Evolutionary conservation across 2,113 vertebrate species (phyloP).

Genomic region (Serranochromis macrocephalus): DNA sequence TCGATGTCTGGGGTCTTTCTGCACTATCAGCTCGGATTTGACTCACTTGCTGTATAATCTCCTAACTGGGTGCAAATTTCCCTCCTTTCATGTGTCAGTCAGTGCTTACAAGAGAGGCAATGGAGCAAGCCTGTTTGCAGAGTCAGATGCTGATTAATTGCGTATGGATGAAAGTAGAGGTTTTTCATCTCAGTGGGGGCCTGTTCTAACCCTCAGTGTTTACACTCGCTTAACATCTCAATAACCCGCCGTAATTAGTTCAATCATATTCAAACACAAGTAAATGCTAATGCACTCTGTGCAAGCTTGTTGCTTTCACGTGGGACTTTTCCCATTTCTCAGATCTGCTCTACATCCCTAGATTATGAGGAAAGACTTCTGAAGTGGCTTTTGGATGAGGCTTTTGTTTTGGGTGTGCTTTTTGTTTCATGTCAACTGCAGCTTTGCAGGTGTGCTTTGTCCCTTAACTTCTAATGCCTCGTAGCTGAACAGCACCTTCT

Average conservation of each 20-base stretch:
- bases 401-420: slow-evolving; percentile 48
- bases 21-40: neutral
- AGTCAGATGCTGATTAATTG: slow-evolving; percentile 61
- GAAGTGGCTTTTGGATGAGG: slow-evolving; percentile 50
- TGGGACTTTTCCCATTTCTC: slow-evolving; percentile 63
- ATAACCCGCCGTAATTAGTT: slow-evolving; percentile 56
- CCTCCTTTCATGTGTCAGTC: slow-evolving; percentile 52
- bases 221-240: slow-evolving; percentile 36
- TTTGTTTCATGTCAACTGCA: slow-evolving; percentile 48
- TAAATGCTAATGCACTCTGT: slow-evolving; percentile 44
- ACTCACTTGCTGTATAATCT: slow-evolving; percentile 27
- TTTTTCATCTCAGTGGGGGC: slow-evolving; percentile 57
- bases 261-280: slow-evolving; percentile 48
- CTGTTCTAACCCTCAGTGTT: slow-evolving; percentile 39
- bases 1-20: neutral
- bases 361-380: slow-evolving; percentile 55
- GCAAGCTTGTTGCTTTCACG: slow-evolving; percentile 51
- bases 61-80: slow-evolving; percentile 25
- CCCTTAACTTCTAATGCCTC: slow-evolving; percentile 22
- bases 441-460: slow-evolving; percentile 61
- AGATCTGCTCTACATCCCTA: slow-evolving; percentile 46
- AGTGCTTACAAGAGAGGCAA: slow-evolving; percentile 23
- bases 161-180: slow-evolving; percentile 40
- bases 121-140: slow-evolving; percentile 38
- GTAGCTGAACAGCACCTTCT: slow-evolving; percentile 9